A percentile compares a stretch with the other conserved stretches of the same genome.
phyloP scores from a whole-genome alignment of 2,888 invertebrate species.

The Yponomeuta malinellus region DNA sequence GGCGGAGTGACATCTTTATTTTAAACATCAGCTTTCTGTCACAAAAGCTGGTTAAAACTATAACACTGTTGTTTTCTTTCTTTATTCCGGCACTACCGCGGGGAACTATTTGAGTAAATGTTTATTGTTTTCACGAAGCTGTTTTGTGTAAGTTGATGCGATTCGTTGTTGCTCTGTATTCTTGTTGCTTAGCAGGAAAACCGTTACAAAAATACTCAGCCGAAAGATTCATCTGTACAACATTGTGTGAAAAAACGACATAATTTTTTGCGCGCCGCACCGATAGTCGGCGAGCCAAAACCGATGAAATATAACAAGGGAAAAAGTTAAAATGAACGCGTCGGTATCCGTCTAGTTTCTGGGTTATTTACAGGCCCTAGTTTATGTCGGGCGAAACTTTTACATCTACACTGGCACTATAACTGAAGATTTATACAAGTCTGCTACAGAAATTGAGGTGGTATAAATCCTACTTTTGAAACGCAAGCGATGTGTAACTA shows the following conservation, averaged over 20 bases:
- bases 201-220: not conserved
- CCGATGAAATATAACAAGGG: not conserved
- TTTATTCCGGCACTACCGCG: not conserved
- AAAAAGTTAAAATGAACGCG: not conserved
- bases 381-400: not conserved
- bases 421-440: not conserved
- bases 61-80: not conserved
- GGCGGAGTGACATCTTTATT: not conserved
- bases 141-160: not conserved
- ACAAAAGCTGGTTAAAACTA: not conserved
- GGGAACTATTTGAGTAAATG: not conserved
- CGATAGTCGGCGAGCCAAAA: slow-evolving; percentile 2
- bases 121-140: not conserved
- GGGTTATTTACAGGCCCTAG: not conserved
- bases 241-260: not conserved
- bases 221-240: not conserved
- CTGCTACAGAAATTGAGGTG: too few relatives aligned
- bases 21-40: not conserved
- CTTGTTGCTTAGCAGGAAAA: not conserved
- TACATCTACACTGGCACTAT: not conserved
- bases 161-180: not conserved
- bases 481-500: too few relatives aligned
- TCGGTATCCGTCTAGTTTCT: not conserved
- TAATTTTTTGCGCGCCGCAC: not conserved
- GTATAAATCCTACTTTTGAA: too few relatives aligned